Base-by-base conservation (phyloP, 2,888 invertebrate genomes). In the Mayetiola destructor region DNA sequence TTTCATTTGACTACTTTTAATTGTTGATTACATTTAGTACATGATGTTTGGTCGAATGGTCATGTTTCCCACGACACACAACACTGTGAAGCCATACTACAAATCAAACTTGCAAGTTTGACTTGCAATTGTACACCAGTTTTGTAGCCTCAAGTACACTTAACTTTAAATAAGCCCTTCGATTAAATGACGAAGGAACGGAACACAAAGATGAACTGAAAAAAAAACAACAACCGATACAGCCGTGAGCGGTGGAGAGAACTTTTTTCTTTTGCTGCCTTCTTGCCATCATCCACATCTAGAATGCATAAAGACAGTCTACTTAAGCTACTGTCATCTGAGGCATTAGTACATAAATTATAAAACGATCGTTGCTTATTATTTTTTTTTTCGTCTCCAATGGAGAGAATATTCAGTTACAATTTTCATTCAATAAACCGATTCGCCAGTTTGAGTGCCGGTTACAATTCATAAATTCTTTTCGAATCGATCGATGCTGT, bases 341-440 rank as follows among this genome's bases (percentile, higher is more conserved):
- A 12, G 37, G 8, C n/a, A 12, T 14, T 27, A 48, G 27, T 48
- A 27, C 27, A 48, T 48, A 48, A 48, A 48, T 48, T 48, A n/a
- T n/a, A n/a, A n/a, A n/a, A n/a, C n/a, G 27, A 23, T 27, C 3
- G 6, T 48, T 48, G 48, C 48, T 14, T 27, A 27, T 48, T n/a
- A n/a, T n/a, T n/a, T n/a, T n/a, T n/a, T n/a, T n/a, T n/a, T n/a
- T n/a, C n/a, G n/a, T n/a, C n/a, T n/a, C n/a, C n/a, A n/a, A n/a
- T n/a, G n/a, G n/a, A n/a, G n/a, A n/a, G n/a, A n/a, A n/a, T n/a
- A n/a, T n/a, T n/a, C n/a, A 48, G 27, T 27, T 48, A 48, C 48
- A 27, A 48, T 27, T 48, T 48, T 48, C 48, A 48, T 48, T 48
- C 48, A 48, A 48, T 48, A 48, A 48, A 48, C 16, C 5, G n/a